Evolutionary conservation across 1,140 invertebrate genomes (phyloP), one percentile per base, ranked within the genome.

Genomic region (Augochlora pura): DNA sequence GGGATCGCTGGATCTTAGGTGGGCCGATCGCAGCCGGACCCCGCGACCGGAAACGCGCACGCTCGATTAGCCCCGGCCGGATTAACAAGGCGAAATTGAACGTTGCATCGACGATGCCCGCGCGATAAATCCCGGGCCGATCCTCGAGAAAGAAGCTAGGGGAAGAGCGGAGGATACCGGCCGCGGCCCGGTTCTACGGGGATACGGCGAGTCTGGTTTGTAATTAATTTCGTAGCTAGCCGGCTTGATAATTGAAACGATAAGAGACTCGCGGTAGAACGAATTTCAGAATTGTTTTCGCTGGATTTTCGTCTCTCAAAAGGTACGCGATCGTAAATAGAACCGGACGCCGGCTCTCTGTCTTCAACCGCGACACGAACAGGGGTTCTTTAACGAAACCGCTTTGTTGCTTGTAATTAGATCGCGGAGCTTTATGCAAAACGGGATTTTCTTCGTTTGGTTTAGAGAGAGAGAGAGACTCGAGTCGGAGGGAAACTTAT

Each of bases 21-120:
- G 10, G 42, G 9, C 10, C 42, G 42, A 46, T 46, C 42, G 42
- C 42, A 1, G 12, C 42, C 42, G 42, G 42, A 46, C 42, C 10
- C 42, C 42, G 42, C 42, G 42, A 46, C 2, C 42, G 42, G 42
- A 46, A 46, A 14, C 12, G 12, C 83, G 86, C 84, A 85, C 86
- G 89, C 74, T 87, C 87, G 77, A 90, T 91, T 90, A 90, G 88
- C 81, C 81, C 67, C 69, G 27, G 23, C 27, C 27, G 63, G 88
- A 90, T 91, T 88, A 89, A 89, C 83, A 83, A 84, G 74, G 54
- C 75, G 86, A 88, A 88, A 89, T 90, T 88, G 83, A 88, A 90
- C 86, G 85, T 88, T 74, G 54, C 69, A 10, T n/a, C 54, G 46
- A 46, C 5, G 66, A 39, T 69, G 67, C 80, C 70, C 73, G 27